Base-by-base conservation (phyloP, 1,140 invertebrate genomes). In the Gonioctena quinquepunctata region DNA sequence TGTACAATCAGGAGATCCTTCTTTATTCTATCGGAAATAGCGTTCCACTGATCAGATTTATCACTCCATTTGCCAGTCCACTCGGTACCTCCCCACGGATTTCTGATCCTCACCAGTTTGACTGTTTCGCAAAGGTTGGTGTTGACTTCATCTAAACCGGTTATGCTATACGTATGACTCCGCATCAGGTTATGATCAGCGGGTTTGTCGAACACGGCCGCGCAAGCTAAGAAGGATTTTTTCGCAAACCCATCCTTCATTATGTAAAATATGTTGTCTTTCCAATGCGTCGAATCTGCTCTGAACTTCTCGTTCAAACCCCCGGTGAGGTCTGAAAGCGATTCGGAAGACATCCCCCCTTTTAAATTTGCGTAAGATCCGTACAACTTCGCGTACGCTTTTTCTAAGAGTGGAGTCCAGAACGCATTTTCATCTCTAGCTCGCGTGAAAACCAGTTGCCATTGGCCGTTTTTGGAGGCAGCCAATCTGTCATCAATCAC, bases 371-470 rank as follows among this genome's bases (percentile, higher is more conserved):
- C 90, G 79, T 93, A 93, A 0, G 88, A 90, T 5, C 91, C 92
- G 80, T 89, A 87, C 27, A 85, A 89, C 90, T 92, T 93, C 16
- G 91, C 92, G 83, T 92, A 93, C 18, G 91, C 92, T 81, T 93
- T 93, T 79, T 93, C 91, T 16, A 93, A 72, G 11, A 93, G 81
- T 2, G 92, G 87, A 69, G 85, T 87, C 91, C 91, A 93, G 81
- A 92, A 93, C 76, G 89, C 87, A 74, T 85, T 89, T 18, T 83
- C 83, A 22, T 88, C 85, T 26, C 85, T 85, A 0, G 90, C 91
- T 69, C 90, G 89, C 73, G 90, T 88, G 82, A 88, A 90, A 1
- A 93, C 84, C 23, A 93, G 84, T 74, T 87, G 84, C n/a, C n/a
- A n/a, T n/a, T n/a, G n/a, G 19, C 86, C 88, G 69, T 88, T 85